A percentile compares a stretch with the other conserved stretches of the same genome.
phyloP scores from a whole-genome alignment of 2,113 vertebrate genomes.

The Clinocottus analis region DNA sequence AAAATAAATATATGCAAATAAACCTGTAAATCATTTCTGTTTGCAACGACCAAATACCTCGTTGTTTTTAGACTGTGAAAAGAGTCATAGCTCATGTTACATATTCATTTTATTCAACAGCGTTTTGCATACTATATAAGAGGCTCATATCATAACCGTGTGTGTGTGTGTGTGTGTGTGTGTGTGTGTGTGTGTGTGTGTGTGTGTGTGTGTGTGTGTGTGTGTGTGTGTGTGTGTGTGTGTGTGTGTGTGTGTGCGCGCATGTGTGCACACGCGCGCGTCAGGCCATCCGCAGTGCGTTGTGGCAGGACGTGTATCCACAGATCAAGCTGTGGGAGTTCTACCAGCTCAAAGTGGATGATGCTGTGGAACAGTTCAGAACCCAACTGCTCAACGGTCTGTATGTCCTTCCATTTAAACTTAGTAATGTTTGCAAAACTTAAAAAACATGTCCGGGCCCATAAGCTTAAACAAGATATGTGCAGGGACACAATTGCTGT shows the following conservation, averaged over 20 bases:
- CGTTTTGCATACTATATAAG: no score
- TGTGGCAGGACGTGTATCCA: conserved; percentile 73
- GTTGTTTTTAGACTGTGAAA: no score
- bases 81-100: no score
- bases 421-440: not conserved
- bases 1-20: not conserved
- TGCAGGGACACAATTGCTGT: not conserved
- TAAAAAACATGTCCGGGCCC: not conserved
- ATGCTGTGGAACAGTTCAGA: conserved; percentile 87
- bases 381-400: conserved; percentile 57
- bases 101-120: no score
- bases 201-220: no score
- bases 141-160: no score
- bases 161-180: no score
- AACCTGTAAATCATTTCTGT: not conserved
- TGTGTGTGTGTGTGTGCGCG: not conserved
- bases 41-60: not conserved
- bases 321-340: conserved; percentile 93
- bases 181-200: no score
- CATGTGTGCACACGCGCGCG: no score
- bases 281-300: conserved; percentile 63
- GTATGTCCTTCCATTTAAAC: conserved; percentile 58
- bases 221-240: conserved; percentile 5
- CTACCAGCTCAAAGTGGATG: conserved; percentile 89
- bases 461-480: not conserved